phyloP scores from a whole-genome alignment of 2,888 invertebrate genomes.

The Pheosia tremula region DNA sequence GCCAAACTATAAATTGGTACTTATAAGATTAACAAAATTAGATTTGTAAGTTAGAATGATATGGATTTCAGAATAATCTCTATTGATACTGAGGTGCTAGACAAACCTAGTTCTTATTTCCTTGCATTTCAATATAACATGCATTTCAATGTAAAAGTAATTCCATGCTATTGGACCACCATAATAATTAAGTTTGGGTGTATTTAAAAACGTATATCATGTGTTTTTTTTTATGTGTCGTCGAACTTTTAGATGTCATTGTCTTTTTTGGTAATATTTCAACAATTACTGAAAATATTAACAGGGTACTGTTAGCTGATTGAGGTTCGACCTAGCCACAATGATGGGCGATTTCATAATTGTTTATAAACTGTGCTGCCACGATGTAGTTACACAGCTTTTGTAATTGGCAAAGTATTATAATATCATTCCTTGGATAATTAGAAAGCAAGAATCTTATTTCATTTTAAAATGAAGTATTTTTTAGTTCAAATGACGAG shows the following conservation, averaged over 20 bases:
- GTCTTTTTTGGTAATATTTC: too few species aligned
- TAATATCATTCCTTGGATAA: conserved; percentile 49
- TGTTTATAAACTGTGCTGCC: conserved; percentile 25
- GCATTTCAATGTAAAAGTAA: conserved; percentile 35
- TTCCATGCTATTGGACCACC: conserved; percentile 46
- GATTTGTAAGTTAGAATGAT: conserved; percentile 51
- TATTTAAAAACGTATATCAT: conserved; percentile 3
- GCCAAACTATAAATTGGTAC: conserved; percentile 57
- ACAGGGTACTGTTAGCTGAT: too few species aligned
- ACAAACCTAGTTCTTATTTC: conserved; percentile 40
- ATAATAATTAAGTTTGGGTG: conserved; percentile 33
- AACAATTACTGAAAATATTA: too few species aligned
- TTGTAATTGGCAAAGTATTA: conserved; percentile 45
- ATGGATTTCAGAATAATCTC: conserved; percentile 61
- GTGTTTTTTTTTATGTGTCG: not conserved
- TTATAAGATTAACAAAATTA: conserved; percentile 37
- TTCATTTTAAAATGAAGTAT: conserved; percentile 54
- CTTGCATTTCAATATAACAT: conserved; percentile 42
- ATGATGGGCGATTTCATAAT: not conserved
- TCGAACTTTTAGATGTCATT: not conserved
- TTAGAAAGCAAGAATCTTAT: conserved; percentile 25
- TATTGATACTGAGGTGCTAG: conserved; percentile 66
- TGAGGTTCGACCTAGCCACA: not conserved
- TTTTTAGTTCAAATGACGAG: conserved; percentile 45
- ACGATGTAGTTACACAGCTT: conserved; percentile 13